phyloP scores from a whole-genome alignment of 2,797 vertebrate species.

The Tamandua tetradactyla region DNA sequence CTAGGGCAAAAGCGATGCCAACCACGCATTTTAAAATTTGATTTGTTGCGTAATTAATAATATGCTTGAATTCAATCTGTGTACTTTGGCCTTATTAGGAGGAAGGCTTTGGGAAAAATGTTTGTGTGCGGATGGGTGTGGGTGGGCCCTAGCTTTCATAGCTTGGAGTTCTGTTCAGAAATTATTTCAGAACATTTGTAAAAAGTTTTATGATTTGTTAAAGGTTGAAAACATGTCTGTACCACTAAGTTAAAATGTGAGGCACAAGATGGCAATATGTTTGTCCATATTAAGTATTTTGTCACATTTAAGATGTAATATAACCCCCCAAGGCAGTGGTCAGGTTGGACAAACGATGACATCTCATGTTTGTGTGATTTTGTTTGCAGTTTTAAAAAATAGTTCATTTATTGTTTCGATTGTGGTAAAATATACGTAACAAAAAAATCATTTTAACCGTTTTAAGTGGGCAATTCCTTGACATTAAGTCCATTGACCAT shows the following conservation, averaged over 20 bases:
- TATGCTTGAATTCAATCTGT: slow-evolving; percentile 35
- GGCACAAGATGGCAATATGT: not conserved
- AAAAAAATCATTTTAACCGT: too few species aligned
- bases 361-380: not conserved
- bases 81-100: not conserved
- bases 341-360: not conserved
- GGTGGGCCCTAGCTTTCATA: not conserved
- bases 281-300: not conserved
- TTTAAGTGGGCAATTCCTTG: too few species aligned
- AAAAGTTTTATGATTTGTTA: not conserved
- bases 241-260: not conserved
- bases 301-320: not conserved
- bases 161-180: not conserved
- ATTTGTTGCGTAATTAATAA: slow-evolving; percentile 15
- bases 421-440: too few species aligned
- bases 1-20: not conserved
- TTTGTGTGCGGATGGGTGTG: rapidly evolving
- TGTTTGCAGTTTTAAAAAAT: not conserved
- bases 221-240: not conserved
- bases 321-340: not conserved
- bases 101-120: not conserved
- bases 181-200: not conserved
- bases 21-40: not conserved
- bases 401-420: too few species aligned
- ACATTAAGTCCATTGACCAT: too few species aligned